A percentile compares a stretch with the other conserved stretches of the same genome.
These are phyloP conservation scores for Drosophila nasuta DNA, from an alignment of 1,140 invertebrate species.

Conservation along the genomic window DNA sequence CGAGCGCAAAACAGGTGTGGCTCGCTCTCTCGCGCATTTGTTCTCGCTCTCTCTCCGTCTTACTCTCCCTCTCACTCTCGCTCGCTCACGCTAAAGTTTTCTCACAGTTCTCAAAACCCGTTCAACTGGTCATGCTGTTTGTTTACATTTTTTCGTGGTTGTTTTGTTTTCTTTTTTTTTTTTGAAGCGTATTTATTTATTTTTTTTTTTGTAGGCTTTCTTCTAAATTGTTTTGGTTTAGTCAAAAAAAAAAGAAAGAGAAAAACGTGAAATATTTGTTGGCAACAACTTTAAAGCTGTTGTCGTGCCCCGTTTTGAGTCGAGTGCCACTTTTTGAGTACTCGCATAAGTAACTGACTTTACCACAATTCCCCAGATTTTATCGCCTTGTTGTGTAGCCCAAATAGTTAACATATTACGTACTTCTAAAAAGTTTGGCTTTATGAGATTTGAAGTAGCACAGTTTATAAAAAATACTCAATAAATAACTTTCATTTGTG, in stretches of 20 bases:
- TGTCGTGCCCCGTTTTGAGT: conserved; percentile 2
- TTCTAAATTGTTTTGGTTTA: conserved; percentile 61
- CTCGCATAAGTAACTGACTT: conserved; percentile 23
- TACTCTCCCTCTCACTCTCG: neutral
- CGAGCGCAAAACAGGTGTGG: conserved; percentile 76
- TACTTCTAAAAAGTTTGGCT: neutral
- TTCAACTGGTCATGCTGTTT: conserved; percentile 69
- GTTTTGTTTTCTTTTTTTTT: conserved; percentile 52
- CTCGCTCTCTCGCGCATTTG: conserved; percentile 13
- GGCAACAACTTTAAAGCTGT: conserved; percentile 49
- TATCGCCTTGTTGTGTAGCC: conserved; percentile 6
- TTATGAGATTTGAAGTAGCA: too few relatives aligned
- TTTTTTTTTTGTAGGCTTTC: conserved; percentile 45
- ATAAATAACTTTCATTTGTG: too few relatives aligned
- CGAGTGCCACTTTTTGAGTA: conserved; percentile 6
- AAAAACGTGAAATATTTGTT: conserved; percentile 51
- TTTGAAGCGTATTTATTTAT: conserved; percentile 24
- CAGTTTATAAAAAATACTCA: too few relatives aligned
- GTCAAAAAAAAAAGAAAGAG: neutral
- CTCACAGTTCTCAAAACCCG: conserved; percentile 61
- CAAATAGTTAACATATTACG: neutral
- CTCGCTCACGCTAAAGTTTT: neutral
- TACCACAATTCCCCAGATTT: conserved; percentile 9
- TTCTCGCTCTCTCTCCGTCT: conserved; percentile 5
- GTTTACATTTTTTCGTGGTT: conserved; percentile 76